Conservation (phyloP, 1,140 invertebrate genomes). For the Zophobas atratus region DNA sequence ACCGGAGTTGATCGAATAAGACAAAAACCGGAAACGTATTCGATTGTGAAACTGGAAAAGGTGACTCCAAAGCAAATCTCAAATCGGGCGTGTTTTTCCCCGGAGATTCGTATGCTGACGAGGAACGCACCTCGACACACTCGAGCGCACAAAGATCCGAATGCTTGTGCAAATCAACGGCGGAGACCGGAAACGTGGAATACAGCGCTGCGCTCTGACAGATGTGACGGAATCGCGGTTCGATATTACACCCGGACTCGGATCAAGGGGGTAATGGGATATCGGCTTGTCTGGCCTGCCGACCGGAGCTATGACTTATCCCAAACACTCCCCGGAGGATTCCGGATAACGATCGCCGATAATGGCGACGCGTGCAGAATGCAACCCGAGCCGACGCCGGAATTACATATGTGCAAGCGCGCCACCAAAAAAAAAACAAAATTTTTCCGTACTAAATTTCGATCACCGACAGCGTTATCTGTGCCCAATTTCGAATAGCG, state of each 20-base stretch:
- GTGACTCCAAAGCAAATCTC: conserved; percentile 33
- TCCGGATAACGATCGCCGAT: conserved; percentile 45
- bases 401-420: neutral
- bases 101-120: conserved; percentile 40
- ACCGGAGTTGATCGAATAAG: conserved; percentile 38
- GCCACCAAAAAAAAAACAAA: neutral
- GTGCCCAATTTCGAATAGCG: too few relatives aligned
- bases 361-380: conserved; percentile 30
- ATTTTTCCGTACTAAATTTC: neutral
- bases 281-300: conserved; percentile 41
- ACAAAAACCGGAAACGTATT: conserved; percentile 44
- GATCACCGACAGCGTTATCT: too few relatives aligned
- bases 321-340: conserved; percentile 44
- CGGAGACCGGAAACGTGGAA: conserved; percentile 18
- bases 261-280: conserved; percentile 45
- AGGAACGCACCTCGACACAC: conserved; percentile 28
- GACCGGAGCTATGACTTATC: conserved; percentile 47
- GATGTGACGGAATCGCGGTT: conserved; percentile 39
- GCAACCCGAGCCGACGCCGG: conserved; percentile 26
- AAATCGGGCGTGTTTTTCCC: conserved; percentile 42
- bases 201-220: conserved; percentile 18
- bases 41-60: conserved; percentile 42
- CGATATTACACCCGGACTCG: conserved; percentile 22
- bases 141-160: conserved; percentile 21
- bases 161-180: conserved; percentile 27